Evolutionary conservation across 2,113 vertebrate species (phyloP).

Genomic region (Lepisosteus osseus): DNA sequence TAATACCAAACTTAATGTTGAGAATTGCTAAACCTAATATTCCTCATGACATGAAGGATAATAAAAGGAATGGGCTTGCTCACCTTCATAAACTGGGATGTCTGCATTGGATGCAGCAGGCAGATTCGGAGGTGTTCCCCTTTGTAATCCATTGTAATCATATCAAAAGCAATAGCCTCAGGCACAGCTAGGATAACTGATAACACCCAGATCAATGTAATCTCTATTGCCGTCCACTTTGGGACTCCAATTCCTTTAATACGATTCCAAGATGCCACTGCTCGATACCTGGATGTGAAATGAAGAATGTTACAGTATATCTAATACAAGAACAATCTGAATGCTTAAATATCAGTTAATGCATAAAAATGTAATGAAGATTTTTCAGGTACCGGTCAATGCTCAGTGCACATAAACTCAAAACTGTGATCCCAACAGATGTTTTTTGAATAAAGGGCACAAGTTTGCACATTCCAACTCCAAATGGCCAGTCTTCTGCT

Average conservation of each 20-base stretch:
- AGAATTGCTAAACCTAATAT: no score
- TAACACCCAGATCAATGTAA: constrained; percentile 83
- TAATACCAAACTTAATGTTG: no score
- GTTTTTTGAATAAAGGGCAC: constrained; percentile 91
- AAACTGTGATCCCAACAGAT: constrained; percentile 86
- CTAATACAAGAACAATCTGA: constrained; percentile 38
- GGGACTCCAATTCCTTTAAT: constrained; percentile 83
- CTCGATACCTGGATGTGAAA: constrained; percentile 73
- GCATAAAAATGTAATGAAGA: constrained; percentile 19
- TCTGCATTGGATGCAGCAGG: constrained; percentile 78
- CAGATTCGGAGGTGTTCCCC: constrained; percentile 75
- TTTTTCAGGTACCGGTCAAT: constrained; percentile 79
- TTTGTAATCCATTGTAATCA: constrained; percentile 77
- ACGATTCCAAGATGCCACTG: constrained; percentile 82
- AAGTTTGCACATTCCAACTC: constrained; percentile 83
- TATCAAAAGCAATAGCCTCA: constrained; percentile 85
- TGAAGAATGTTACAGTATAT: constrained; percentile 40
- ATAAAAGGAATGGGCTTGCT: constrained; percentile 11
- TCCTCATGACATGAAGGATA: no score
- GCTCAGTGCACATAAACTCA: constrained; percentile 88
- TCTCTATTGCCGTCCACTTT: constrained; percentile 80
- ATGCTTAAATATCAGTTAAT: constrained; percentile 38
- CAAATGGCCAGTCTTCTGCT: constrained; percentile 89
- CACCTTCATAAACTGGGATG: constrained; percentile 85
- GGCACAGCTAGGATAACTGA: constrained; percentile 83